phyloP scores from a whole-genome alignment of 2,113 vertebrate genomes.

The Marmota monax region DNA sequence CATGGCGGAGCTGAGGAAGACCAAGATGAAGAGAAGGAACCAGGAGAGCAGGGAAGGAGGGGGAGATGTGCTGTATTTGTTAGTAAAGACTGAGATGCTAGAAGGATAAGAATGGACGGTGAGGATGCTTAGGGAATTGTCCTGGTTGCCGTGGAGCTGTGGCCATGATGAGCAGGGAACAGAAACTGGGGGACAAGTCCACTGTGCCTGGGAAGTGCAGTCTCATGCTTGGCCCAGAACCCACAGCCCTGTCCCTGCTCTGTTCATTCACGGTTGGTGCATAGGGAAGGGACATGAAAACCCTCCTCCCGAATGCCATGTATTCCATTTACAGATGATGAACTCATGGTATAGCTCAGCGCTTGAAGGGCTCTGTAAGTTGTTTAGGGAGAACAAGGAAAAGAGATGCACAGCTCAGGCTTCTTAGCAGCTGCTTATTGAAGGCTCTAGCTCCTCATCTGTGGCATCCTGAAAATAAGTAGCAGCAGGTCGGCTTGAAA shows the following conservation, averaged over 20 bases:
- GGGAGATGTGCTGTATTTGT: not conserved
- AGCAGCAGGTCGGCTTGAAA: not conserved
- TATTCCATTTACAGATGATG: not conserved
- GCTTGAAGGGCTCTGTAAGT: not conserved
- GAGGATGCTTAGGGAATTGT: not conserved
- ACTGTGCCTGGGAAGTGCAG: too few relatives aligned
- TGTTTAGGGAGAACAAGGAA: not conserved
- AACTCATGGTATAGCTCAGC: not conserved
- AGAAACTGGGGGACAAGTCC: not conserved
- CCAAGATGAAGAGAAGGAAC: not conserved
- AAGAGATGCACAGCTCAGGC: not conserved
- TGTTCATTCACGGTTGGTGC: not conserved
- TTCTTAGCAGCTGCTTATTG: not conserved
- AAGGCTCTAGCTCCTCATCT: not conserved
- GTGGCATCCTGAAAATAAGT: not conserved
- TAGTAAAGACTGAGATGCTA: not conserved
- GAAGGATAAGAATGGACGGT: not conserved
- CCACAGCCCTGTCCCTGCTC: not conserved
- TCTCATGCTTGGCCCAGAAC: not conserved
- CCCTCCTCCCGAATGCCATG: not conserved
- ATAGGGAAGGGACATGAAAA: not conserved
- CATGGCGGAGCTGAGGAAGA: not conserved
- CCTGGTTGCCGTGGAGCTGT: not conserved
- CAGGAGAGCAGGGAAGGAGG: not conserved
- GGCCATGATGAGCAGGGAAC: rapidly evolving